phyloP scores from a whole-genome alignment of 2,113 vertebrate genomes.

The Syrrhaptes paradoxus region DNA sequence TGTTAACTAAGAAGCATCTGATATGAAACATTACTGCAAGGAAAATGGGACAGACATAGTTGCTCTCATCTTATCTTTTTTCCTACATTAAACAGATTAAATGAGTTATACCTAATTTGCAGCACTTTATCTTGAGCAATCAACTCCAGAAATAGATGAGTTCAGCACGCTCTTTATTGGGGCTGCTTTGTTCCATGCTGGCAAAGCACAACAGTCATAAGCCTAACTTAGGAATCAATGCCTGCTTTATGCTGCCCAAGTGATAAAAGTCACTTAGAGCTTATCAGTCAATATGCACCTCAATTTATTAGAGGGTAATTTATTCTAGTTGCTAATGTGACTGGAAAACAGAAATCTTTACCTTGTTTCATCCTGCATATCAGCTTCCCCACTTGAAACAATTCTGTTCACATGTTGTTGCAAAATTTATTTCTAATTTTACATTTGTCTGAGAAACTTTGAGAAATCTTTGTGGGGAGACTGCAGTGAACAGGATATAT shows the following conservation, averaged over 20 bases:
- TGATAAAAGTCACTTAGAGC: not conserved
- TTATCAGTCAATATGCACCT: constrained; percentile 3
- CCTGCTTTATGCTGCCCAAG: not conserved
- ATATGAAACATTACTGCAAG: not conserved
- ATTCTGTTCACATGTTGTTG: not conserved
- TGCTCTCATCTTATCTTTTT: not conserved
- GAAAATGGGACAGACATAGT: not conserved
- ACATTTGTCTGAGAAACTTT: not conserved
- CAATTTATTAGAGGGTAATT: not conserved
- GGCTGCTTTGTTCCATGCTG: not conserved
- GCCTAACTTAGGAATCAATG: not conserved
- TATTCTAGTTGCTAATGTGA: not conserved
- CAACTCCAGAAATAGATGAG: not conserved
- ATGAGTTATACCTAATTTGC: constrained; percentile 9
- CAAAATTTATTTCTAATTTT: not conserved
- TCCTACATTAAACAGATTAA: not conserved
- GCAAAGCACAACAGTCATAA: not conserved
- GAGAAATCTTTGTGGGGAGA: not conserved
- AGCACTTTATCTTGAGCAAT: not conserved
- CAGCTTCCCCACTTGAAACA: not conserved
- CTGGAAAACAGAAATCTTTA: not conserved
- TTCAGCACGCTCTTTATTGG: not conserved
- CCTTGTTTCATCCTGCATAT: not conserved
- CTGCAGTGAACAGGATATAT: not conserved
- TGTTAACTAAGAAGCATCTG: not conserved